Evolutionary conservation across 2,888 invertebrate species (phyloP), one percentile per base, ranked within the genome.

Genomic region (Laothoe populi): DNA sequence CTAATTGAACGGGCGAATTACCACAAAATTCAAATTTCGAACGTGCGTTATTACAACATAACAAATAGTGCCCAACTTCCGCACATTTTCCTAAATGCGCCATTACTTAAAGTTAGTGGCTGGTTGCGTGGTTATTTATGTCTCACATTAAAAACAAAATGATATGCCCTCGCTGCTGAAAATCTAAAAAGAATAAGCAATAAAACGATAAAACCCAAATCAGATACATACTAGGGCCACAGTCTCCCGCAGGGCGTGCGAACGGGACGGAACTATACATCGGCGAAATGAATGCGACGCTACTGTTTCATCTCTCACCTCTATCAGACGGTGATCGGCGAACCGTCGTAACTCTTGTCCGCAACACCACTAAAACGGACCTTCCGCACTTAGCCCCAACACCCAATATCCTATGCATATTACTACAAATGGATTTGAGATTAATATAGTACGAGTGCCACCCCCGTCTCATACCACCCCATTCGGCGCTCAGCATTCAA

Each of bases 161-260:
- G 91, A 92, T 92, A 91, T 90, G 91, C 91, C 88, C 90, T 86
- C 89, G 86, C 89, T 85, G 88, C 88, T 91, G 91, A 92, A 92
- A 92, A 92, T 92, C 92, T 92, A 92, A 92, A 92, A 92, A 92
- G 91, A 92, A 92, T 92, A 92, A 90, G 92, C 92, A 92, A 92
- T 92, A 92, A 92, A 92, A 92, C 91, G 91, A 92, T 92, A 92
- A 92, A 92, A 89, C 90, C 90, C 91, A 91, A 92, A 92, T 92
- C 92, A 91, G 92, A 92, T 92, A 92, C 92, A 92, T 90, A 87
- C 90, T 90, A 90, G 88, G 87, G 87, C 83, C 85, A 77, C 85
- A 87, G 87, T 82, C 84, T 86, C 90, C 88, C 87, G 85, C 88
- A 79, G 87, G 84, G 87, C 77, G 91, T 84, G 88, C 75, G 88